Evolutionary conservation across 2,888 invertebrate genomes (phyloP).

Genomic region (Hypomecis punctinalis): DNA sequence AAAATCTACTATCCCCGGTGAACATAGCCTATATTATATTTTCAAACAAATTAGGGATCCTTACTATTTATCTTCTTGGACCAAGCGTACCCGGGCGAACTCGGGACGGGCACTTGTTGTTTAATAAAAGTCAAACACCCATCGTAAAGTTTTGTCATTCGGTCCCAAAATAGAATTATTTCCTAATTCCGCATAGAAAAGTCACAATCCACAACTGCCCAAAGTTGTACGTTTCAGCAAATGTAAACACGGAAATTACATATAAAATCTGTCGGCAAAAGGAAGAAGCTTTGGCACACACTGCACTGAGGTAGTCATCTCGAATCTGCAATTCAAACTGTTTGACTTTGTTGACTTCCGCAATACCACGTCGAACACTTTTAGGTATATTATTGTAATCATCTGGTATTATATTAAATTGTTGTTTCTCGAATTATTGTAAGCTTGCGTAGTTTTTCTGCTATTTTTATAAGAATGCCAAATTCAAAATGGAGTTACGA

Average conservation of each 20-base stretch:
- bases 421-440: neutral
- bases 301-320: constrained; percentile 25
- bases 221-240: constrained; percentile 2
- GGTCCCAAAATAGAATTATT: neutral
- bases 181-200: constrained; percentile 5
- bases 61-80: no score
- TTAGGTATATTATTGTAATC: constrained; percentile 5
- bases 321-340: constrained; percentile 33
- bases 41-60: no score
- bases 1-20: no score
- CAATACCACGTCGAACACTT: constrained; percentile 13
- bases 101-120: no score
- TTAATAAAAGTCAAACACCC: neutral
- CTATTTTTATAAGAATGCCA: no score
- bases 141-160: neutral
- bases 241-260: constrained; percentile 32
- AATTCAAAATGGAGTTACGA: no score
- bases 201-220: neutral
- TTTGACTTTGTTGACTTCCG: constrained; percentile 35
- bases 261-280: constrained; percentile 27
- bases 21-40: no score
- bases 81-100: no score
- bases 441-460: neutral
- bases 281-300: constrained; percentile 40
- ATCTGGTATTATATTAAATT: constrained; percentile 2